These are phyloP conservation scores for Calycopis cecrops DNA, from an alignment of 1,140 invertebrate species.

Conservation along the genomic window DNA sequence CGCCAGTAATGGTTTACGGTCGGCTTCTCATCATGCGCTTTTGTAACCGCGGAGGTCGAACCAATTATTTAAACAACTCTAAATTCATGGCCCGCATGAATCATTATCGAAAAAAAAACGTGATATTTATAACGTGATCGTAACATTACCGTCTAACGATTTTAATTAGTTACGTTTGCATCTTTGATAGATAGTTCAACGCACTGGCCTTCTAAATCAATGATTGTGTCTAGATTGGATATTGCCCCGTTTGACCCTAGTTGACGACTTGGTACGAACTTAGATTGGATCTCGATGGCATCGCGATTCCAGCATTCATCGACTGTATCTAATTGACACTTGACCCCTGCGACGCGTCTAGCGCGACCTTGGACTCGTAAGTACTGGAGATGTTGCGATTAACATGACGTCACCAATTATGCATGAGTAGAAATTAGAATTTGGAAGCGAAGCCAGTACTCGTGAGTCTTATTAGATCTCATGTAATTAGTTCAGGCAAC, in stretches of 20 bases:
- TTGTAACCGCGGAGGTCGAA: neutral
- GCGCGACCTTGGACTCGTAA: slow-evolving; percentile 59
- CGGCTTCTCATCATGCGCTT: slow-evolving; percentile 1
- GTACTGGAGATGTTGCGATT: slow-evolving; percentile 40
- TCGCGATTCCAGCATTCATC: slow-evolving; percentile 63
- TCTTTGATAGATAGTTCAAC: neutral
- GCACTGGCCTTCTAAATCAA: neutral
- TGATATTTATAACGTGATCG: no score
- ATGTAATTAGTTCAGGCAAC: slow-evolving; percentile 49
- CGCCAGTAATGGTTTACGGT: neutral
- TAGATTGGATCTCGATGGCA: slow-evolving; percentile 37
- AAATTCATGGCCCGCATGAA: neutral
- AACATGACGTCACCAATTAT: slow-evolving; percentile 33
- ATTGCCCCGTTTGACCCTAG: slow-evolving; percentile 60
- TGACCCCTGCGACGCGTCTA: slow-evolving; percentile 53
- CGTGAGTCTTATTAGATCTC: slow-evolving; percentile 37
- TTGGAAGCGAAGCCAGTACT: slow-evolving; percentile 44
- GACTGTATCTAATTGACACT: slow-evolving; percentile 61
- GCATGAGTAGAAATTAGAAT: slow-evolving; percentile 29
- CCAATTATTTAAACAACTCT: neutral
- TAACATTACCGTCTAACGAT: no score
- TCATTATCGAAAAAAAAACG: no score
- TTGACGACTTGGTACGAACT: slow-evolving; percentile 43
- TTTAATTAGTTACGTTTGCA: no score
- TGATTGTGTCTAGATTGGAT: slow-evolving; percentile 41